These are phyloP conservation scores for Euwallacea similis DNA, from an alignment of 1,140 invertebrate species.

Conservation along the genomic window DNA sequence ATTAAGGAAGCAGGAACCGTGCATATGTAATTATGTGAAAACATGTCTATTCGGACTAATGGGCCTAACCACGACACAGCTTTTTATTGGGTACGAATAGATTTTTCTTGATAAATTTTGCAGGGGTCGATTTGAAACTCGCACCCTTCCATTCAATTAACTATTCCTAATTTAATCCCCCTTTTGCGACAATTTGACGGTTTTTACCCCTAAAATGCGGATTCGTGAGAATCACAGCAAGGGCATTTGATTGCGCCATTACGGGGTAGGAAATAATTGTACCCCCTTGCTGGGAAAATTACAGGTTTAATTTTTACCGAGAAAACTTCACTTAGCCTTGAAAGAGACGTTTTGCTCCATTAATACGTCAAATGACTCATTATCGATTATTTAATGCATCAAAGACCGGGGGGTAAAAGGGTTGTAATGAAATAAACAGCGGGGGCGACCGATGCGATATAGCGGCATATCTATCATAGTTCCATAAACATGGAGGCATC, in stretches of 20 bases:
- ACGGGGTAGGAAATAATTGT: conserved; percentile 15
- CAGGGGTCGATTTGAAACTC: neutral
- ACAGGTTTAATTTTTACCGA: conserved; percentile 6
- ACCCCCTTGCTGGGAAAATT: conserved; percentile 23
- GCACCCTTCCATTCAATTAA: conserved; percentile 17
- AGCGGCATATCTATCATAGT: too few species aligned
- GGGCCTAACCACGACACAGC: neutral
- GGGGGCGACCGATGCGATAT: too few species aligned
- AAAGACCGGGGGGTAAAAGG: too few species aligned
- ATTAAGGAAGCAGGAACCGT: conserved; percentile 30
- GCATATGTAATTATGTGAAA: conserved; percentile 33
- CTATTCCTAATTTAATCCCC: conserved; percentile 19
- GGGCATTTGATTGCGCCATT: conserved; percentile 17
- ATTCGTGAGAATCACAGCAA: conserved; percentile 34
- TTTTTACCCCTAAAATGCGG: conserved; percentile 30
- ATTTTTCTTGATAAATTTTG: neutral
- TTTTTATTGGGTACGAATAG: too few species aligned
- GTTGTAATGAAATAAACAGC: too few species aligned
- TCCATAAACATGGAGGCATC: too few species aligned
- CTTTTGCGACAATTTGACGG: conserved; percentile 23
- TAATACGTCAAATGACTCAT: too few species aligned
- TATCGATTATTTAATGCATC: too few species aligned
- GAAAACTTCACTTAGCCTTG: too few species aligned
- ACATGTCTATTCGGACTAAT: conserved; percentile 7
- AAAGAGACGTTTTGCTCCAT: too few species aligned